Evolutionary conservation across 2,888 invertebrate genomes (phyloP), one percentile per base, ranked within the genome.

Genomic region (Nomada fabriciana): DNA sequence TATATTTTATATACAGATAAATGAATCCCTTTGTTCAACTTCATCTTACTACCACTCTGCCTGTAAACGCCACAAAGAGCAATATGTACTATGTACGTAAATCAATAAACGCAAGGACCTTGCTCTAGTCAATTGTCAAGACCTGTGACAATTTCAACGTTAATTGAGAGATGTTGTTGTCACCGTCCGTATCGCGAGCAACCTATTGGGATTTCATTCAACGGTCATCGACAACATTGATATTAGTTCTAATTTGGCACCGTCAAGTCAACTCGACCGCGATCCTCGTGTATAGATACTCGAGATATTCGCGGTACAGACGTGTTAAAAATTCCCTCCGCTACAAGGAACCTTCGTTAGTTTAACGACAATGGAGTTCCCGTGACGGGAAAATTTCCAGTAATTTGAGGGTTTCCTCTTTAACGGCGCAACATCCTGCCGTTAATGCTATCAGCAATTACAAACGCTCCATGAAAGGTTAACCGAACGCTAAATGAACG

Each of bases 131-230:
- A 36, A 29, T 67, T 52, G 52, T 52, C 52, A 20, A 52, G 65
- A 52, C n/a, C 65, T 25, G 29, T 53, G 65, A 67, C 52, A 52
- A 53, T 29, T 50, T 52, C 65, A 67, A 20, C 65, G 52, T 67
- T 50, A 67, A 53, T 52, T 52, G 65, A 67, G 52, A 52, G 52
- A 15, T 10, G 47, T 25, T 57, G 69, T 42, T 29, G 43, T 69
- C 69, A 23, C 43, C 52, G 20, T n/a, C 11, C 72, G 43, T 42
- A 55, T 53, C 47, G 29, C 20, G 25, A 11, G 10, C 50, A 36
- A n/a, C 52, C 65, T 52, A 36, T 29, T 23, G 59, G 76, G 64
- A 64, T 52, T 76, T 71, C 70, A 50, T 76, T 61, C 23, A 55
- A 76, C 69, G 25, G 36, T 70, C 43, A 71, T 68, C 23, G 29